These are phyloP conservation scores for Lapara coniferarum DNA, from an alignment of 2,888 invertebrate species.

Conservation along the genomic window DNA sequence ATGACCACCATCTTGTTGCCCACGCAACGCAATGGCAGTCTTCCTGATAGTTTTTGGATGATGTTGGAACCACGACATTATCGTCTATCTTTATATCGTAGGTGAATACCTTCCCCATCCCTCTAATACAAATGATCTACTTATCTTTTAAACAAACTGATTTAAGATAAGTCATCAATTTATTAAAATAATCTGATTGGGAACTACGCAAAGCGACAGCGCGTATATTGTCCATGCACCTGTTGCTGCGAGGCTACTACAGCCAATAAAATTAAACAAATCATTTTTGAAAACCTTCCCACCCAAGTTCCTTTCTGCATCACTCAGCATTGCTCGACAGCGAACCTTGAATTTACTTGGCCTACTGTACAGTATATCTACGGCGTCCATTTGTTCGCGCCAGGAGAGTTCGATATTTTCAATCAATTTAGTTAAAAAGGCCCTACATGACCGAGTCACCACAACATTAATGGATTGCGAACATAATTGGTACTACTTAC, in stretches of 20 bases:
- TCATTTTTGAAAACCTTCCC: neutral
- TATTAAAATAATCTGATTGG: too few species aligned
- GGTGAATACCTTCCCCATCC: too few species aligned
- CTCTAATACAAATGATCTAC: too few species aligned
- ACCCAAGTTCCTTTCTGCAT: neutral
- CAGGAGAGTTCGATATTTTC: conserved; percentile 6
- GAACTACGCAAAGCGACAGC: too few species aligned
- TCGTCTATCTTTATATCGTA: too few species aligned
- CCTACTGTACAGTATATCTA: neutral
- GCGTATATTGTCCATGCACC: too few species aligned
- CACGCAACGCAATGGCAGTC: too few species aligned
- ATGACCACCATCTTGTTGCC: too few species aligned
- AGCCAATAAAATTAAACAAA: too few species aligned
- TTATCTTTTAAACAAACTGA: neutral
- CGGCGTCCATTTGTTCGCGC: neutral
- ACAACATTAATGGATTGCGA: neutral
- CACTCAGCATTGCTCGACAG: conserved; percentile 1
- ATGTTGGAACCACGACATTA: too few species aligned
- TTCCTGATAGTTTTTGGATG: too few species aligned
- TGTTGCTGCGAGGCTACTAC: too few species aligned
- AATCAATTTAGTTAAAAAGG: conserved; percentile 6
- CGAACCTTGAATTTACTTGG: neutral
- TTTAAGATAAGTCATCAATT: neutral
- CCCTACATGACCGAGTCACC: neutral
- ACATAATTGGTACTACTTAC: neutral